phyloP scores from a whole-genome alignment of 1,140 invertebrate genomes.

The Pseudomyrmex flavicornis region DNA sequence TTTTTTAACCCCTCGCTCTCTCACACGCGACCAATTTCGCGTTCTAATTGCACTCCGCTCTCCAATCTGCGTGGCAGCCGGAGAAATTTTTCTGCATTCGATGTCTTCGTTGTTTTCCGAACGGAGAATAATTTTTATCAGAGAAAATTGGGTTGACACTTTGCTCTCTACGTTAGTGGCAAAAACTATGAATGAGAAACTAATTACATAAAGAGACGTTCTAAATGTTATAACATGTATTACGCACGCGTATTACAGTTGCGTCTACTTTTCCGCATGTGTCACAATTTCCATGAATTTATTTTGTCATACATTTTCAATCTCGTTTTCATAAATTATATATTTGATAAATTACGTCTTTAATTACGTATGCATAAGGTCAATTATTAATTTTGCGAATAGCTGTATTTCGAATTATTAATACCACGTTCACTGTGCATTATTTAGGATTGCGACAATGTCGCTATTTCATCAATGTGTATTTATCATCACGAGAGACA shows the following conservation, averaged over 20 bases:
- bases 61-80: conserved; percentile 5
- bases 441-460: background rate
- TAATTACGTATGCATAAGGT: conserved; percentile 26
- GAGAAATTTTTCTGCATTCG: background rate
- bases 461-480: background rate
- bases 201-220: background rate
- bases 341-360: conserved; percentile 5
- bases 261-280: too few relatives aligned
- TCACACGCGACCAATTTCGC: conserved; percentile 60
- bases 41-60: conserved; percentile 64
- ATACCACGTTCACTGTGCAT: background rate
- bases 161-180: background rate
- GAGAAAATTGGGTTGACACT: background rate
- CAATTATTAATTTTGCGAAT: conserved; percentile 10
- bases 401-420: conserved; percentile 16
- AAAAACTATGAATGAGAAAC: background rate
- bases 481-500: background rate
- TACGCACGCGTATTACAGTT: background rate
- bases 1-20: conserved; percentile 63
- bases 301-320: background rate
- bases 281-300: background rate
- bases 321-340: background rate
- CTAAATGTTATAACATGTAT: background rate
- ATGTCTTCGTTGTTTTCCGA: background rate
- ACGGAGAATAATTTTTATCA: background rate